A percentile compares a stretch with the other conserved stretches of the same genome.
Conservation (phyloP, 1,140 invertebrate species). For the Cyclargus thomasi region DNA sequence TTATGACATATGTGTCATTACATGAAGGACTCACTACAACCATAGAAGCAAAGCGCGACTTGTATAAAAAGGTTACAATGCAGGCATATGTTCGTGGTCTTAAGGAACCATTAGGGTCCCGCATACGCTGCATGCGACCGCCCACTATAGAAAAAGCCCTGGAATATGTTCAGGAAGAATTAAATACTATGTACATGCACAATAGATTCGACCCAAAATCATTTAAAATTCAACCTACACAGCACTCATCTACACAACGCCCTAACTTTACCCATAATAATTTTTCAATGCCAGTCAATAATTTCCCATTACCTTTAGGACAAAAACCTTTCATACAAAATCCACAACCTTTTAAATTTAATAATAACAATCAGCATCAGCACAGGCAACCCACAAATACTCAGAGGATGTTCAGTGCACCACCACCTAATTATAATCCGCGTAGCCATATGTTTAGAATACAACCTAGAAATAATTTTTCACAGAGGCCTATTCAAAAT, state of each 20-base stretch:
- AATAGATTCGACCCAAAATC: conserved; percentile 18
- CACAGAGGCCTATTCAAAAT: not conserved
- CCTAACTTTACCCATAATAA: conserved; percentile 5
- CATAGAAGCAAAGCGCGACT: conserved; percentile 23
- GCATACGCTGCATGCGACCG: conserved; percentile 30
- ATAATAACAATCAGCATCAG: conserved; percentile 14
- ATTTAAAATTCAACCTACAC: conserved; percentile 13
- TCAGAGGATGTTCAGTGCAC: conserved; percentile 25
- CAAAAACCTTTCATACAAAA: conserved; percentile 19
- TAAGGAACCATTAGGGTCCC: conserved; percentile 30
- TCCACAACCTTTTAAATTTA: conserved; percentile 28
- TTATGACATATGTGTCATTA: conserved; percentile 31
- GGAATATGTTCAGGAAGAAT: conserved; percentile 31
- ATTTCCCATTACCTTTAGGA: conserved; percentile 18
- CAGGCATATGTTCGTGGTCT: conserved; percentile 31
- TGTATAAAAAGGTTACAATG: conserved; percentile 32
- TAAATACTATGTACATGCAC: conserved; percentile 27
- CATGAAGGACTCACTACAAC: conserved; percentile 29
- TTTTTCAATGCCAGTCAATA: not conserved
- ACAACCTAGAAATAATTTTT: conserved; percentile 22
- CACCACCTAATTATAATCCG: conserved; percentile 28
- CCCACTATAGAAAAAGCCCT: conserved; percentile 26
- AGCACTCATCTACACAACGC: conserved; percentile 17
- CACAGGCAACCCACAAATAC: conserved; percentile 25
- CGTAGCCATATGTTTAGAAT: conserved; percentile 26